phyloP scores from a whole-genome alignment of 2,113 vertebrate species.

The Synodontis membranacea region DNA sequence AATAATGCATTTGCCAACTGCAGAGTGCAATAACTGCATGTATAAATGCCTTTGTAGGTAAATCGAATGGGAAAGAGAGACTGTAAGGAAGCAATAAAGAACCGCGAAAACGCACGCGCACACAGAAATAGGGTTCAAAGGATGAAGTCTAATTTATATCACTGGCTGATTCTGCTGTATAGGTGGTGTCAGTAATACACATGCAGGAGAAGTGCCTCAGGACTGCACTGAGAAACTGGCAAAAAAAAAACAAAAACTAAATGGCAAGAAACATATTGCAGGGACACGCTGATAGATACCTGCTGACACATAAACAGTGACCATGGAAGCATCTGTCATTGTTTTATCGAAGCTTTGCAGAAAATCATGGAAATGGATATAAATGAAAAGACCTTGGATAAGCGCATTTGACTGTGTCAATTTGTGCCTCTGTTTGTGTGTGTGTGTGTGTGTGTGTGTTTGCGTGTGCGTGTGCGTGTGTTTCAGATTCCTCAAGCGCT shows the following conservation, averaged over 20 bases:
- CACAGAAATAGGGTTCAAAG: background rate
- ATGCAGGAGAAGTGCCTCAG: background rate
- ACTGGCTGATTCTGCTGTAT: background rate
- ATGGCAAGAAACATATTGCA: background rate
- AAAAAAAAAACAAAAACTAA: background rate
- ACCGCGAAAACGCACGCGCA: background rate
- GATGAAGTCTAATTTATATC: background rate
- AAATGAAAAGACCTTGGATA: conserved; percentile 28
- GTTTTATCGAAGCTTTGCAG: conserved; percentile 18
- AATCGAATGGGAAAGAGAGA: background rate
- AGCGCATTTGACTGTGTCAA: conserved; percentile 50
- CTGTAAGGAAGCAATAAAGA: conserved; percentile 4
- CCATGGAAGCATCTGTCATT: conserved; percentile 13
- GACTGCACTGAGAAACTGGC: background rate
- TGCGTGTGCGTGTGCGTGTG: background rate
- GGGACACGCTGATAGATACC: background rate
- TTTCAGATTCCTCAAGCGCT: conserved; percentile 33
- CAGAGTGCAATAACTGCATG: background rate
- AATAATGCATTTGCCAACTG: background rate
- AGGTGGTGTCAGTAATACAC: background rate
- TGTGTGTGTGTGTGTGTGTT: conserved; percentile 11
- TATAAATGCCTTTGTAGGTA: conserved; percentile 44
- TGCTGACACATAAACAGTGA: conserved; percentile 14
- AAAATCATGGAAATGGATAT: background rate
- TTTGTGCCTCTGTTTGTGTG: conserved; percentile 15